Base-by-base conservation (phyloP, 2,113 vertebrate genomes). In the Balaenoptera acutorostrata region DNA sequence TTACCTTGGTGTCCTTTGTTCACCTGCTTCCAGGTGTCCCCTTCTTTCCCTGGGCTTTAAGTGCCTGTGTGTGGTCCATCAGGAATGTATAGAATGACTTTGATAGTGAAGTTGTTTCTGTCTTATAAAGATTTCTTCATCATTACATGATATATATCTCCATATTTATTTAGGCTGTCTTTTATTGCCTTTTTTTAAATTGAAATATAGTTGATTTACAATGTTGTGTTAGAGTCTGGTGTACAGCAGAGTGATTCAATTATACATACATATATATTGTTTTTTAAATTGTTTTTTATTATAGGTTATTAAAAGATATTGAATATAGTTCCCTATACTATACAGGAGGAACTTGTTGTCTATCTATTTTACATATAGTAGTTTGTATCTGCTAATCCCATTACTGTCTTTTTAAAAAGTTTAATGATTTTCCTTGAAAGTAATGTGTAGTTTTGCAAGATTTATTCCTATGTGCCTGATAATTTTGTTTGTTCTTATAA, bases 391-490 rank as follows among this genome's bases (percentile, higher is more conserved):
- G 4, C 29, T 75, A 17, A 75, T 75, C 29, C 72, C 44, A 49
- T 49, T 33, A 75, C 9, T 71, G 10, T 64, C 23, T 80, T 71
- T 66, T 59, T n/a, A 74, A 46, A 39, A 72, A 74, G 20, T 86
- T 64, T 72, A 64, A 39, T 66, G 6, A 64, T 72, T 90, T 86
- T 80, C 55, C 7, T 90, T 78, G 44, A 80, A 90, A 90, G 36
- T 44, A 8, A 83, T 33, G 9, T 11, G 3, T 44, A 52, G 9
- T 46, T 90, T 80, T 85, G n/a, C 36, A 74, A 39, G 29, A 64
- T 81, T 80, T 85, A 23, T 71, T 64, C 8, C 6, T n/a, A 21
- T 6, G 20, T 84, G 21, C 14, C 46, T 84, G 33, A 61, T n/a
- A 41, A 52, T 69, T 77, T 71, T 81, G 11, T n/a, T 41, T 44